Conservation (phyloP, 2,113 vertebrate genomes). For the Phylloscopus whistleri region DNA sequence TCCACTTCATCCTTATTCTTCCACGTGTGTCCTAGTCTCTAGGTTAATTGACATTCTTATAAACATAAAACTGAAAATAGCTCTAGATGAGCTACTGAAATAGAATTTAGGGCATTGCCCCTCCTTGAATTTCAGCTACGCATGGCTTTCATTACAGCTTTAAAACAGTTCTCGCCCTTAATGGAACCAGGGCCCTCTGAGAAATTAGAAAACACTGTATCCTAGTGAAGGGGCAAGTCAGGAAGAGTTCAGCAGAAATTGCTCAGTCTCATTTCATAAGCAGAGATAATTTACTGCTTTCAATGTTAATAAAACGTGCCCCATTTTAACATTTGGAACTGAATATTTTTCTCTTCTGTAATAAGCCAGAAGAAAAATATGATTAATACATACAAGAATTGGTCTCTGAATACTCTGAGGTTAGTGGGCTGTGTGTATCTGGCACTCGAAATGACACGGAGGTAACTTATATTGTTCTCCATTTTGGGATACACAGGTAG, state of each 20-base stretch:
- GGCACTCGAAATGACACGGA: not conserved
- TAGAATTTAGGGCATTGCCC: constrained; percentile 56
- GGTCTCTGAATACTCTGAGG: constrained; percentile 38
- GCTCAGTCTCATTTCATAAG: constrained; percentile 61
- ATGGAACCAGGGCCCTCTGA: constrained; percentile 59
- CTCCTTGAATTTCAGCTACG: constrained; percentile 37
- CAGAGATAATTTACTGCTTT: constrained; percentile 69
- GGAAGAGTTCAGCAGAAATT: constrained; percentile 63
- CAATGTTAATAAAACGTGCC: constrained; percentile 61
- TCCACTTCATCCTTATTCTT: constrained; percentile 55
- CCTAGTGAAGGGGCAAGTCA: constrained; percentile 53
- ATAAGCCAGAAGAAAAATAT: constrained; percentile 45
- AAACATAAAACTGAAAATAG: constrained; percentile 68
- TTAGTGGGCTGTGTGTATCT: not conserved
- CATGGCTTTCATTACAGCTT: constrained; percentile 54
- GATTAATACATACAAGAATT: constrained; percentile 45
- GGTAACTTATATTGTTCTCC: constrained; percentile 37
- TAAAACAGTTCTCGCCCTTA: constrained; percentile 67
- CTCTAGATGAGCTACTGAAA: constrained; percentile 53
- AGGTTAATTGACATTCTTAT: constrained; percentile 67
- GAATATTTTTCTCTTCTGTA: constrained; percentile 31
- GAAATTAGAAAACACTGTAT: constrained; percentile 64
- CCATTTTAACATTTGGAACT: constrained; percentile 53
- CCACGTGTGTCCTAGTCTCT: constrained; percentile 39
- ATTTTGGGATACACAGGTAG: constrained; percentile 59